phyloP scores from a whole-genome alignment of 1,140 invertebrate genomes.

The Plutomurus gul region DNA sequence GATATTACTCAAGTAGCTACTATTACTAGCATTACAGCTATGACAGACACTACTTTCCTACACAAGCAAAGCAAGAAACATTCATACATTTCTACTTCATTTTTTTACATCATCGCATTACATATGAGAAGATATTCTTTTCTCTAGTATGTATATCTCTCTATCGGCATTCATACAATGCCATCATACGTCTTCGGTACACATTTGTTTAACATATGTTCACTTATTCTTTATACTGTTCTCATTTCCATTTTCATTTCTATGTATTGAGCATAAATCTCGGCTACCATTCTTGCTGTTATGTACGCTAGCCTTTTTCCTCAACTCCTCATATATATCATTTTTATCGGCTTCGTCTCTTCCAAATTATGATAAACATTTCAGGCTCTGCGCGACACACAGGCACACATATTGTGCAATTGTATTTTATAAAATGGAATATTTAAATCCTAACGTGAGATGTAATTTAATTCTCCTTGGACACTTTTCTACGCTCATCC shows the following conservation, averaged over 20 bases:
- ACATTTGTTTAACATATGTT: slow-evolving; percentile 30
- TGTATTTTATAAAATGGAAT: no score
- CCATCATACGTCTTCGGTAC: slow-evolving; percentile 8
- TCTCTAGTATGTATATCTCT: slow-evolving; percentile 13
- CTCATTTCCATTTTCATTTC: slow-evolving; percentile 13
- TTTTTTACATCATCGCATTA: slow-evolving; percentile 21
- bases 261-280: slow-evolving; percentile 15
- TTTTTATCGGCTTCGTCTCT: slow-evolving; percentile 10
- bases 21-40: no score
- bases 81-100: background rate
- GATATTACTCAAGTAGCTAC: no score
- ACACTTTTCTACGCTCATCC: no score
- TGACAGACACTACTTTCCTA: background rate
- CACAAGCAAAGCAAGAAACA: background rate
- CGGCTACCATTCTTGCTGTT: background rate
- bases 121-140: slow-evolving; percentile 21
- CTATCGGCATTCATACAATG: slow-evolving; percentile 28
- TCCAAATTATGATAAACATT: slow-evolving; percentile 28
- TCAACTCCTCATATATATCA: slow-evolving; percentile 1
- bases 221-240: slow-evolving; percentile 16
- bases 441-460: no score
- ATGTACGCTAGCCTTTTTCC: background rate
- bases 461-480: no score
- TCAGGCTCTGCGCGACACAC: background rate
- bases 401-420: no score